Percentiles rank a stretch among this genome's conserved stretches.
Conservation (phyloP, 2,113 vertebrate genomes). For the Podilymbus podiceps region DNA sequence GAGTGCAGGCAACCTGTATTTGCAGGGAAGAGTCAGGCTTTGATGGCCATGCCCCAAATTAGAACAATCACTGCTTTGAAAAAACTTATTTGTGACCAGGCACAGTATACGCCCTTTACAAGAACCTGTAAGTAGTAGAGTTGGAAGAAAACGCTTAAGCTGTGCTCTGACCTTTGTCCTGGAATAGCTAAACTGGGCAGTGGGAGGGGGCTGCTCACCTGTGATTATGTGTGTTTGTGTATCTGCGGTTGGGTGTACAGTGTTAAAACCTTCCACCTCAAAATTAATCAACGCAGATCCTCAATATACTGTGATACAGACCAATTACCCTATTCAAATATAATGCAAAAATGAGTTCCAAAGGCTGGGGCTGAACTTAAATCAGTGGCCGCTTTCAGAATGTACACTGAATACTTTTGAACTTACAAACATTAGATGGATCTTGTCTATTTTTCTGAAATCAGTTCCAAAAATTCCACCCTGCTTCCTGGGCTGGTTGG, state of each 20-base stretch:
- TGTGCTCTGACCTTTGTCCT: neutral
- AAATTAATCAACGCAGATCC: neutral
- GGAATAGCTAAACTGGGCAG: neutral
- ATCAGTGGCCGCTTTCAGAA: neutral
- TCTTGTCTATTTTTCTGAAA: neutral
- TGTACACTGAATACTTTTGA: neutral
- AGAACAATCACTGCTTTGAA: neutral
- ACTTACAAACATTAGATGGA: neutral
- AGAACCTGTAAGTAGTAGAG: neutral
- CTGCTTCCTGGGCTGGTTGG: neutral
- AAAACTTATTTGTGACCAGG: rapidly evolving
- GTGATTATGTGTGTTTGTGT: neutral
- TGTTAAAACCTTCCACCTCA: neutral
- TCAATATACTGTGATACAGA: neutral
- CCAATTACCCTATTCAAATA: neutral
- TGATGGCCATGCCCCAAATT: neutral
- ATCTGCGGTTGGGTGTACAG: neutral
- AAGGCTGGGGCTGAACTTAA: neutral
- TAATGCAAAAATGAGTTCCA: neutral
- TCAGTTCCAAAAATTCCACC: neutral
- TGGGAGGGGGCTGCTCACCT: neutral
- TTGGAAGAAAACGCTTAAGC: neutral
- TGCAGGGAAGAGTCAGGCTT: neutral
- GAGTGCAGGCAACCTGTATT: neutral
- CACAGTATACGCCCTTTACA: neutral